A percentile compares a stretch with the other conserved stretches of the same genome.
Conservation (phyloP, 2,888 invertebrate species). For the Omphaloscelis lunosa region DNA sequence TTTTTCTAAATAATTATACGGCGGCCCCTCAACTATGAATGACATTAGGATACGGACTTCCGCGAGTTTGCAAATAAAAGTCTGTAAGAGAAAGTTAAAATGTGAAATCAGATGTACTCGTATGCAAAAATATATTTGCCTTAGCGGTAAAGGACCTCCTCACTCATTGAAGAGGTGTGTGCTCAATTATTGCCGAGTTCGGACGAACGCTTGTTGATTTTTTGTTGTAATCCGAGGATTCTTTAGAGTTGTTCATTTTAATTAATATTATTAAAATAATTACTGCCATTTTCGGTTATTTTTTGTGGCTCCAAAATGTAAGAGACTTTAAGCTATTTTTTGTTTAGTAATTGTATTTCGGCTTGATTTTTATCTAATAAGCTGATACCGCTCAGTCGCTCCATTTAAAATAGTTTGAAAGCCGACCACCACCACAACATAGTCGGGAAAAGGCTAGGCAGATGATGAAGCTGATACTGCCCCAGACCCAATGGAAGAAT, state of each 20-base stretch:
- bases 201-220: slow-evolving; percentile 3
- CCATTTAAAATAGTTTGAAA: neutral
- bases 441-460: neutral
- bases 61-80: slow-evolving; percentile 74
- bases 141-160: slow-evolving; percentile 59
- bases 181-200: slow-evolving; percentile 24
- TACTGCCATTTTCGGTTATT: neutral
- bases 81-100: slow-evolving; percentile 81
- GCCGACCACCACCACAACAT: neutral
- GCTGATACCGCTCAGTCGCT: neutral
- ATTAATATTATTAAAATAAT: slow-evolving; percentile 37
- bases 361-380: neutral
- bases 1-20: slow-evolving; percentile 61
- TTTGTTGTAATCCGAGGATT: slow-evolving; percentile 19
- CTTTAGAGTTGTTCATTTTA: slow-evolving; percentile 14
- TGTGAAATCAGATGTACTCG: slow-evolving; percentile 80
- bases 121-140: slow-evolving; percentile 70
- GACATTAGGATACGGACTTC: slow-evolving; percentile 65
- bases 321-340: neutral
- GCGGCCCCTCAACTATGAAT: slow-evolving; percentile 51
- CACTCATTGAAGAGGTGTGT: slow-evolving; percentile 30
- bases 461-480: neutral
- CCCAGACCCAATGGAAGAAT: slow-evolving; percentile 28
- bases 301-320: slow-evolving; percentile 4
- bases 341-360: neutral